Base-by-base conservation (phyloP, 1,140 invertebrate species). In the Euwallacea fornicatus region DNA sequence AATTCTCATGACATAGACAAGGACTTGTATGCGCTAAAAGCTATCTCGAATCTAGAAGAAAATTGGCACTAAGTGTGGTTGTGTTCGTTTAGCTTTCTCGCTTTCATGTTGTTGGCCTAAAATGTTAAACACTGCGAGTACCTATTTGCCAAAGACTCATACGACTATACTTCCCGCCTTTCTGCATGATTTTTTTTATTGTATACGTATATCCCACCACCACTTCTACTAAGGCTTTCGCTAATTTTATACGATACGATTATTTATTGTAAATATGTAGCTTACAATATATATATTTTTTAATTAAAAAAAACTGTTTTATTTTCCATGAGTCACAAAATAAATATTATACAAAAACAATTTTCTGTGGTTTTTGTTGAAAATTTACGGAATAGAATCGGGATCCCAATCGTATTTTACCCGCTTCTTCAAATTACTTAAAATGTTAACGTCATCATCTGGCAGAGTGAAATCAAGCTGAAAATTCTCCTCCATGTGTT, bases 401-500 rank as follows among this genome's bases (percentile, higher is more conserved):
- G 91, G 89, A 81, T 93, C 85, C 92, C 91, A 93, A 43, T 89
- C 86, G 77, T 89, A 92, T 82, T 91, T 92, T 15, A 82, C 77
- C 46, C 65, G 64, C 15, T 83, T 80, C 8, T 83, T 80, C 9
- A 92, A 78, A 71, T 79, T 82, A 70, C 84, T 85, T 13, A 93
- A 78, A 9, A 64, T 73, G n/a, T 81, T 79, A 84, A 93, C 85
- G 46, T 89, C 84, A 16, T 83, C 78, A 13, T 85, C 78, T 13
- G 81, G 78, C 47, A 94, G 82, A 2, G 77, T 77, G 78, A 92
- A 91, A 78, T 90, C 83, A 3, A 93, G 78, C 44, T 88, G 77
- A 15, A 89, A 84, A 80, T 93, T 93, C 67, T 88, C 84, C 71
- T 80, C 77, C 53, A 93, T 89, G 73, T 89, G 89, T 11, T 83